Evolutionary conservation across 2,797 vertebrate genomes (phyloP), one percentile per base, ranked within the genome.

Genomic region (Apogon talboti): DNA sequence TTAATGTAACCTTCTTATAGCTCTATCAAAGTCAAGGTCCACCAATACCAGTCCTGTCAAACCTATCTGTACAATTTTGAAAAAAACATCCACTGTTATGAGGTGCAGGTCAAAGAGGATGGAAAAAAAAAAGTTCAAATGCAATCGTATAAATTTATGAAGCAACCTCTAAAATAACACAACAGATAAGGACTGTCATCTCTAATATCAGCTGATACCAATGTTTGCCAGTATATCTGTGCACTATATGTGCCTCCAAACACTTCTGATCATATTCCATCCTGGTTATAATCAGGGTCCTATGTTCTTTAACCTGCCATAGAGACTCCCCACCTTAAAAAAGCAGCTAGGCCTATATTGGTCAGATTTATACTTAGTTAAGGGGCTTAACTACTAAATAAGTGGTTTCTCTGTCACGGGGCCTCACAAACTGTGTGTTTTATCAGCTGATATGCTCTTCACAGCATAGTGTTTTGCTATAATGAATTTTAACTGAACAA

Each of bases 291-390:
- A 35, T 35, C 33, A 35, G 9, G 33, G 33, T 49, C 51, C 16
- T 41, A 28, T 59, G 57, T 71, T n/a, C 61, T 55, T 41, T 8
- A 28, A 53, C 24, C 30, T 65, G 65, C 56, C 66, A 42, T 35
- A 60, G 63, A 79, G 67, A 79, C 63, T 52, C 6, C 14, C 13
- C 46, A 60, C 15, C 70, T 71, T 74, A 83, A 71, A 82, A 75
- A 63, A 66, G 28, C 15, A 65, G 50, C 61, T 0, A 49, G 63
- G 43, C 51, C 63, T 55, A 60, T 71, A 50, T 50, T 47, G 16
- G 58, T 79, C 21, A 54, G 43, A 35, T 38, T 19, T 61, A 56
- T 57, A 48, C 56, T 67, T 37, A n/a, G 16, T 52, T 15, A 9
- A 33, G 28, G 19, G 16, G 43, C 16, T 18, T 53, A 49, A 45